Percentiles rank a stretch among this genome's conserved stretches.
phyloP scores from a whole-genome alignment of 1,140 invertebrate genomes.

The Nymphalis io region DNA sequence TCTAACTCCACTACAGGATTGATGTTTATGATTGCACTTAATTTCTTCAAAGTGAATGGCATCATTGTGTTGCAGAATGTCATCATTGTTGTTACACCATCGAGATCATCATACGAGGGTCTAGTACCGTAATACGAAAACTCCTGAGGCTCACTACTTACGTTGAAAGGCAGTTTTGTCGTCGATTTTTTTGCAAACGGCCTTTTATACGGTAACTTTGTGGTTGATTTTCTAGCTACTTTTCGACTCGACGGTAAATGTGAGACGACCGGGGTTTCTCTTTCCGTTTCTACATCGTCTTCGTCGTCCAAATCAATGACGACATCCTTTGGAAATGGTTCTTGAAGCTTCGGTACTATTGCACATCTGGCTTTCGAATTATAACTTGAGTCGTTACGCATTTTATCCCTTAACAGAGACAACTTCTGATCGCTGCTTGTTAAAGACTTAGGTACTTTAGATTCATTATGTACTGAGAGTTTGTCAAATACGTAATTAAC shows the following conservation, averaged over 20 bases:
- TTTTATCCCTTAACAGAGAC: constrained; percentile 41
- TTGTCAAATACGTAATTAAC: constrained; percentile 51
- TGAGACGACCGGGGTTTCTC: not conserved
- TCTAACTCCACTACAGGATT: constrained; percentile 50
- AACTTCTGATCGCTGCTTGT: constrained; percentile 44
- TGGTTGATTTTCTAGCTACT: constrained; percentile 64
- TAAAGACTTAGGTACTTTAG: constrained; percentile 36
- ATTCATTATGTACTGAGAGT: constrained; percentile 30
- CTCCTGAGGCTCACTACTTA: constrained; percentile 33
- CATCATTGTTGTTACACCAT: constrained; percentile 53
- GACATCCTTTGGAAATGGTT: not conserved
- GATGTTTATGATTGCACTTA: constrained; percentile 55
- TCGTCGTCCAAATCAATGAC: constrained; percentile 30
- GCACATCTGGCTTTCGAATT: constrained; percentile 25
- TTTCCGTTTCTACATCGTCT: constrained; percentile 23
- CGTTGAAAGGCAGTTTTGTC: constrained; percentile 51
- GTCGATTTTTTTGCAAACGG: constrained; percentile 65
- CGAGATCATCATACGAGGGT: constrained; percentile 37
- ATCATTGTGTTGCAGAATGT: constrained; percentile 52
- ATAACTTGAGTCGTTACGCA: constrained; percentile 42
- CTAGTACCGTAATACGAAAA: constrained; percentile 59
- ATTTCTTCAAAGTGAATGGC: constrained; percentile 47
- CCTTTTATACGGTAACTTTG: constrained; percentile 48
- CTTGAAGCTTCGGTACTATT: not conserved
- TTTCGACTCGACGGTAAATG: constrained; percentile 35